These are phyloP conservation scores for Pogonus chalceus DNA, from an alignment of 1,140 invertebrate genomes.

Conservation along the genomic window DNA sequence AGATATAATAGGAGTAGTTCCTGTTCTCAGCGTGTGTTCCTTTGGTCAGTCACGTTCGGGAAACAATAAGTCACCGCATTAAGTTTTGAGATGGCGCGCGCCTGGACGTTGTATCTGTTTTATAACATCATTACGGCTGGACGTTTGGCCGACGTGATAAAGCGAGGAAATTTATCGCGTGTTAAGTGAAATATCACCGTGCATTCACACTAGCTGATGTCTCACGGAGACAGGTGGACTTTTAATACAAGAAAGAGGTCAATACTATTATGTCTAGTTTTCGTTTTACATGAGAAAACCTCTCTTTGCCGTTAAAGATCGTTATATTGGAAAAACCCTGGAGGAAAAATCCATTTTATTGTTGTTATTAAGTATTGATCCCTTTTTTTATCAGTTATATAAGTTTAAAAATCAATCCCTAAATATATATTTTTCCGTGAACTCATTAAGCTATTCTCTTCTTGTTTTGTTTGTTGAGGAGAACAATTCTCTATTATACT, in stretches of 20 bases:
- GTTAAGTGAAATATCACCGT: neutral
- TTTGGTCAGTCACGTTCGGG: neutral
- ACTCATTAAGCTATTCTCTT: no score
- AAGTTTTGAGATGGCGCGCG: neutral
- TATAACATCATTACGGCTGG: neutral
- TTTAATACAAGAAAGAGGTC: neutral
- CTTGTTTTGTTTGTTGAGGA: no score
- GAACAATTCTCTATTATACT: no score
- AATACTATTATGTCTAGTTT: neutral
- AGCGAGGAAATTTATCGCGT: neutral
- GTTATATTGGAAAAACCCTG: no score
- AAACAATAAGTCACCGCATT: slow-evolving; percentile 7
- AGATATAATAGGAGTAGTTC: neutral
- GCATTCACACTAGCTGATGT: neutral
- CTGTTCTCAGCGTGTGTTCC: neutral
- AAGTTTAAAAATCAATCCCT: no score
- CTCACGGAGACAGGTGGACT: neutral
- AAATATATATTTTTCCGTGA: no score
- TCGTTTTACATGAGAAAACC: neutral
- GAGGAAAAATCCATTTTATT: no score
- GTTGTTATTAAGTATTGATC: no score
- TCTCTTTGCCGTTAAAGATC: neutral
- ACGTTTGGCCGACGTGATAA: neutral
- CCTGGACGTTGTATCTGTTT: slow-evolving; percentile 2
- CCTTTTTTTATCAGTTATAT: no score